Evolutionary conservation across 2,797 vertebrate species (phyloP), one percentile per base, ranked within the genome.

Genomic region (Pristis pectinata): DNA sequence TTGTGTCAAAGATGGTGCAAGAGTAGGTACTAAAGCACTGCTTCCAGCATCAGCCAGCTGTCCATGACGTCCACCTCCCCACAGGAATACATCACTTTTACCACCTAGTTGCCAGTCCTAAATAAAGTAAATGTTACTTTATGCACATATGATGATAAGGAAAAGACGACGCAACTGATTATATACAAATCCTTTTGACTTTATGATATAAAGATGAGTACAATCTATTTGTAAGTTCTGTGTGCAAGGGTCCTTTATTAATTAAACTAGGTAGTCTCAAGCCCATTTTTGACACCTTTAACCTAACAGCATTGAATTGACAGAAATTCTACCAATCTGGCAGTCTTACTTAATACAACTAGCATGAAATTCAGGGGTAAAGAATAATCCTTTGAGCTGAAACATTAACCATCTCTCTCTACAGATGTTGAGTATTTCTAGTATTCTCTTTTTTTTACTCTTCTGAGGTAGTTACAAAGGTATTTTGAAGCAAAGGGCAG

Each of bases 101-200:
- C 97, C 97, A 3, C 97, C 98, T 94, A 97, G 96, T 95, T 98
- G 98, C 98, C 98, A 98, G 95, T 98, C 98, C 98, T 98, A 80
- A 76, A 6, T 95, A 80, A 95, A 56, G 44, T 19, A 79, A 67
- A 80, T 13, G 37, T 24, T n/a, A 56, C 44, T 34, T 74, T 74
- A 64, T 8, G 13, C 44, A 41, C 11, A 87, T 61, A 3, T 56
- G 5, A 22, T 41, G n/a, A 72, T 24, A 24, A 70, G 67, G 67
- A 70, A 70, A 70, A 70, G 67, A 70, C 70, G 49, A 49, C 49
- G 49, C 49, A 3, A 49, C 49, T 49, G 70, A 24, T 74, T 8
- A 30, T 5, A 74, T 74, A 74, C 70, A 3, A 70, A n/a, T 67
- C 37, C 19, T 44, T 70, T 70, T 70, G 44, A 44, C 19, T 49